Base-by-base conservation (phyloP, 2,888 invertebrate genomes). In the Teleiodes luculella region DNA sequence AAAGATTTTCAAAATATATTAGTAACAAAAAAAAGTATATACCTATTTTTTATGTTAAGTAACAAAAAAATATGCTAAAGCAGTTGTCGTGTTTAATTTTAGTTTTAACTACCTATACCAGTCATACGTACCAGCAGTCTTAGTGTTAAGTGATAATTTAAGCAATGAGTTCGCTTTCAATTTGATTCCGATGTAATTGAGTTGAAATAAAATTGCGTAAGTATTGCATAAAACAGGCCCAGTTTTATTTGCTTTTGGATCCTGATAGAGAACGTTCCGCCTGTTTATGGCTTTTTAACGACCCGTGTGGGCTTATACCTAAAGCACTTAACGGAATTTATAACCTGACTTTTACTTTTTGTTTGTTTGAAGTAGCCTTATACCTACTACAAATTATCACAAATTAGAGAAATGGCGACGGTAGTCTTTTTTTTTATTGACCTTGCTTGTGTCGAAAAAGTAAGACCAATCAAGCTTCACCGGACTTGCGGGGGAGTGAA, bases 121-220 rank as follows among this genome's bases (percentile, higher is more conserved):
- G 8, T 37, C 8, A 14, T 8, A 16, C 37, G 8, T 37, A 14
- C 14, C 6, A 8, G 39, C 39, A 41, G 16, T 18, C 39, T 11
- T 3, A 41, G 10, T 11, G 39, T 43, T 28, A 20, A 28, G 14
- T n/a, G 20, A 28, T 43, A 28, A 43, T 48, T 48, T 20, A 48
- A 48, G 35, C 48, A 35, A 47, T 48, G 35, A 48, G 31, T 35
- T 35, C 48, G 35, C 20, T 48, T 20, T 35, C 48, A 31, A 47
- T 47, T 47, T 20, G 16, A 46, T 11, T 11, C 13, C 20, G 11
- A 48, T 28, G 48, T 48, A 48, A 48, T 48, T 33, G 47, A 47
- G 18, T n/a, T 18, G 48, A 48, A 20, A 48, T 48, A 35, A 48
- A 35, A n/a, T 48, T 48, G 13, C 48, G 35, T 20, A 35, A 48